Evolutionary conservation across 2,113 vertebrate genomes (phyloP), one percentile per base, ranked within the genome.

Genomic region (Oenanthe melanoleuca): DNA sequence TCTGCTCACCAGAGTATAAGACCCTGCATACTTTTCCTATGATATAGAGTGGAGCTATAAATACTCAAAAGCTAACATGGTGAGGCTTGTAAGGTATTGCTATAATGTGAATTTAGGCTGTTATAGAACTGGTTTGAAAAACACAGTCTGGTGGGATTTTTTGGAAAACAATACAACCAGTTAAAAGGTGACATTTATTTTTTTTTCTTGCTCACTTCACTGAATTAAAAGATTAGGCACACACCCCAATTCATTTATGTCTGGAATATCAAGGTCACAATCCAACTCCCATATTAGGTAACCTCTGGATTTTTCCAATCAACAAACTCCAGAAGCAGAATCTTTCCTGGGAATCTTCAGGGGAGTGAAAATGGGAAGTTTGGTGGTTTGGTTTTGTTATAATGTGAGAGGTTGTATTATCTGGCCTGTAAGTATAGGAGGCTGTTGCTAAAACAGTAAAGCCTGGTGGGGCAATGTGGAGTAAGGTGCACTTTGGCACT

Each of bases 31-130:
- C 45, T 83, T 93, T 82, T 92, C 79, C 38, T 90, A 55, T 90
- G 92, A 77, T 88, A 88, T 29, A 91, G 85, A 80, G 42, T 23
- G 26, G 65, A 95, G 40, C 49, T 95, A 88, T 80, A 89, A 95
- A 90, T 95, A 93, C 23, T 34, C 1, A 2, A 66, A 72, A 75
- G 59, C 60, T 50, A 72, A 77, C 21, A 34, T 47, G 42, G 42
- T 29, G 42, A 95, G 38, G 67, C 38, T 88, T 69, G 22, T n/a
- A 37, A 93, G 53, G 23, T 80, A 69, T 55, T 16, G 9, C n/a
- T 71, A 3, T 75, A 38, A 50, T n/a, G 19, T 57, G 74, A 92
- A 61, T 79, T 67, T 29, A 69, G 24, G 6, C 49, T 5, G 3
- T 57, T 71, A 49, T 16, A 79, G 57, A 84, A 66, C 29, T 37